phyloP scores from a whole-genome alignment of 2,888 invertebrate species.

The Pristionchus maxplancki region DNA sequence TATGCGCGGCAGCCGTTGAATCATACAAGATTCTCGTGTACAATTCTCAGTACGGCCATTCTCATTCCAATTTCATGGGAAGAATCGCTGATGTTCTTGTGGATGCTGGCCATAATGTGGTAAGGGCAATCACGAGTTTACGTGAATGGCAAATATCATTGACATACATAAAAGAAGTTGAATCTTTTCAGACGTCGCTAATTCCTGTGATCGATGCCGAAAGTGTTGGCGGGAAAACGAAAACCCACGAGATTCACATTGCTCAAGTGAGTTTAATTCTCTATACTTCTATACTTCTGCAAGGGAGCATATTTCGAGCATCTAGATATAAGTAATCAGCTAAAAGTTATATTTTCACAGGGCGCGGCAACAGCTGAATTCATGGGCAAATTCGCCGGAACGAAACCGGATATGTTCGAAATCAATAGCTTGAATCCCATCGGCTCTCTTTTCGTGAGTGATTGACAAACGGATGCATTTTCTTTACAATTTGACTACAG shows the following conservation, averaged over 20 bases:
- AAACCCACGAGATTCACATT: neutral
- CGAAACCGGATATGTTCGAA: neutral
- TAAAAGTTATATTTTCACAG: neutral
- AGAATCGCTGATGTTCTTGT: constrained; percentile 54
- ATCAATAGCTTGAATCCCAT: constrained; percentile 36
- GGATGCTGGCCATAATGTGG: constrained; percentile 54
- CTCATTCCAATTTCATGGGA: constrained; percentile 54
- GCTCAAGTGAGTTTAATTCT: no score
- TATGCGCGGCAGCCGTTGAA: no score
- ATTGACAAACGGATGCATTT: no score
- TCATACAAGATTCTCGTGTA: constrained; percentile 54
- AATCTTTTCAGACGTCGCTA: neutral
- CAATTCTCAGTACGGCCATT: constrained; percentile 55
- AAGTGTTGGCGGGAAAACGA: neutral
- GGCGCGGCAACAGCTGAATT: neutral
- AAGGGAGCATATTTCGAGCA: neutral
- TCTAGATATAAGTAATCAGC: neutral
- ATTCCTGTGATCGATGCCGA: neutral
- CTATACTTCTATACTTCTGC: neutral
- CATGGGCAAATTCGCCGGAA: neutral
- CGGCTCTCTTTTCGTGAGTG: no score
- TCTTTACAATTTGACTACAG: neutral
- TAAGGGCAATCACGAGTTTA: no score
- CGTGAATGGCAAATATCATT: no score
- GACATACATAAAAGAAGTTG: no score